phyloP scores from a whole-genome alignment of 2,888 invertebrate species.

The Onthophagus sagittarius region DNA sequence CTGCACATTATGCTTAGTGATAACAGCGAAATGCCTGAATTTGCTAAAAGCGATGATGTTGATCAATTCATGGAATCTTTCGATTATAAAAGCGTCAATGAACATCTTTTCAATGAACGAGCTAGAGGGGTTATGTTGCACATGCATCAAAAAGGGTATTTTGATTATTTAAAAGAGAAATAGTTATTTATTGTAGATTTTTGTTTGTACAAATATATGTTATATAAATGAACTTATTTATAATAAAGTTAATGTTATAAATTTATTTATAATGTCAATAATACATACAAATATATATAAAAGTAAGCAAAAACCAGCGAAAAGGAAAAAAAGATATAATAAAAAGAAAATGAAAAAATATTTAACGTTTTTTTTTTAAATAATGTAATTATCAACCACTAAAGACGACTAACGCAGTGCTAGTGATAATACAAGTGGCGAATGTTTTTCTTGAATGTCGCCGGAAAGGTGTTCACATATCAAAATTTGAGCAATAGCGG shows the following conservation, averaged over 20 bases:
- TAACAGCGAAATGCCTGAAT: slow-evolving; percentile 31
- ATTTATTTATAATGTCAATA: not conserved
- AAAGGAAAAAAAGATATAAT: too few relatives aligned
- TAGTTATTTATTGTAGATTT: not conserved
- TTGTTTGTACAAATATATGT: not conserved
- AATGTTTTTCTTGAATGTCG: too few relatives aligned
- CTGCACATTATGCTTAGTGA: slow-evolving; percentile 33
- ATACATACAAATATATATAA: too few relatives aligned
- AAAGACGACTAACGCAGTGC: too few relatives aligned
- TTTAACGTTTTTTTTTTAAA: too few relatives aligned
- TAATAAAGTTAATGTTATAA: not conserved
- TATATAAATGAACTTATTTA: not conserved
- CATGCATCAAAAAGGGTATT: slow-evolving; percentile 15
- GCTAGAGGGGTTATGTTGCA: slow-evolving; percentile 24
- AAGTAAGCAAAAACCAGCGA: too few relatives aligned
- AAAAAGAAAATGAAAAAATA: too few relatives aligned
- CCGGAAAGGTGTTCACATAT: too few relatives aligned
- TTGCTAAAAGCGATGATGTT: slow-evolving; percentile 19
- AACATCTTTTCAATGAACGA: slow-evolving; percentile 21
- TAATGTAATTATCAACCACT: too few relatives aligned
- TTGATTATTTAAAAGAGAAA: slow-evolving; percentile 6
- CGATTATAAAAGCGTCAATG: slow-evolving; percentile 20
- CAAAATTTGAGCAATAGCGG: too few relatives aligned
- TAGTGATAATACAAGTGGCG: too few relatives aligned
- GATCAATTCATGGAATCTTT: not conserved